Percentiles rank a stretch among this genome's conserved stretches.
Conservation (phyloP, 2,888 invertebrate genomes). For the Allolobophora icterica region DNA sequence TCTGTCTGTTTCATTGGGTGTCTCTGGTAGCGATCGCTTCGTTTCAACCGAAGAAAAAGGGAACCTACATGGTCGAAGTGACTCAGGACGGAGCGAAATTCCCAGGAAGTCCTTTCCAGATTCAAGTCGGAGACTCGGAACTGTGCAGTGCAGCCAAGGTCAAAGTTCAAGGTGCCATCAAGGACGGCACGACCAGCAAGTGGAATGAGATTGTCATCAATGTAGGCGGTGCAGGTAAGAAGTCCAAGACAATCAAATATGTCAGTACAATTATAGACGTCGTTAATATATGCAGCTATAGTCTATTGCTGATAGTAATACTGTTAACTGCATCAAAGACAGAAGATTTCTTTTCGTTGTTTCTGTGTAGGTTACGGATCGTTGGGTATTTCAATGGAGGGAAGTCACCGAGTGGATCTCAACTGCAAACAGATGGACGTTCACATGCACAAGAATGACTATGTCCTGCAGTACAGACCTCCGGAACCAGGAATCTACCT, state of each 20-base stretch:
- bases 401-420: conserved; percentile 88
- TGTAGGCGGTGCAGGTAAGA: conserved; percentile 84
- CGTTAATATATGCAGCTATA: too few species aligned
- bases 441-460: conserved; percentile 70
- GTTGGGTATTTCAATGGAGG: conserved; percentile 90
- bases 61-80: conserved; percentile 91
- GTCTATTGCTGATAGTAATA: neutral
- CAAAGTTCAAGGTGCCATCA: conserved; percentile 70
- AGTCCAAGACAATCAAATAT: neutral
- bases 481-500: conserved; percentile 94
- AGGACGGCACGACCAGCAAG: conserved; percentile 84
- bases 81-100: conserved; percentile 91
- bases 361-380: conserved; percentile 79
- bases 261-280: too few species aligned
- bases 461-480: conserved; percentile 88
- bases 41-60: conserved; percentile 89
- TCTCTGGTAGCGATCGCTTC: conserved; percentile 76
- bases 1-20: neutral
- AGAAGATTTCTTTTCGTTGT: neutral
- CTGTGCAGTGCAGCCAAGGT: conserved; percentile 95
- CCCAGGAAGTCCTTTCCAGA: conserved; percentile 92
- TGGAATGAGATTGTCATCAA: conserved; percentile 91
- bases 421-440: conserved; percentile 67
- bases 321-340: too few species aligned
- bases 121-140: conserved; percentile 86